A percentile compares a stretch with the other conserved stretches of the same genome.
Evolutionary conservation across 2,113 vertebrate species (phyloP).

Genomic region (Gymnobelideus leadbeateri): DNA sequence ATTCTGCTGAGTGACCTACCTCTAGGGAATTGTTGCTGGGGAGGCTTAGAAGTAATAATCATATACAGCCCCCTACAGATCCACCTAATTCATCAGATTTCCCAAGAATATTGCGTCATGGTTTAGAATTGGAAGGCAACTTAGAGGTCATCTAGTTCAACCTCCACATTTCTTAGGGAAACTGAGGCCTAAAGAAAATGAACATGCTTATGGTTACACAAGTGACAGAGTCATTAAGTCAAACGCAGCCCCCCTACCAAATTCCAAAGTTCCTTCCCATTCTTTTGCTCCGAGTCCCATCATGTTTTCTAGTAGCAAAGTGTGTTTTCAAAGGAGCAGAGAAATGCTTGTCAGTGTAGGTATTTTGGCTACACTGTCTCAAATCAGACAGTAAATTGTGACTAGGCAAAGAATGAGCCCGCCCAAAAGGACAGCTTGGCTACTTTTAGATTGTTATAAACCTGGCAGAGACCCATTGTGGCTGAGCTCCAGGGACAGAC

Average conservation of each 20-base stretch:
- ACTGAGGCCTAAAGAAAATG: neutral
- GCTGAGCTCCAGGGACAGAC: neutral
- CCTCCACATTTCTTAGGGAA: neutral
- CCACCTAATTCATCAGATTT: neutral
- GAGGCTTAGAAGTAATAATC: neutral
- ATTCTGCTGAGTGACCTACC: neutral
- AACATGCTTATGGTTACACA: neutral
- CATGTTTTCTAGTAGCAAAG: neutral
- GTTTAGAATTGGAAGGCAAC: neutral
- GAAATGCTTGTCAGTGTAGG: constrained; percentile 15
- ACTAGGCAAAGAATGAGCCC: neutral
- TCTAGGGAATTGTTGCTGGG: neutral
- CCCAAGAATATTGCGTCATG: neutral
- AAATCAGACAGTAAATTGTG: constrained; percentile 35
- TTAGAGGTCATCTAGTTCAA: neutral
- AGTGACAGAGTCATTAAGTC: neutral
- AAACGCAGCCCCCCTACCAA: neutral
- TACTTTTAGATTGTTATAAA: neutral
- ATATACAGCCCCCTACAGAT: neutral
- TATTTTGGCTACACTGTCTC: constrained; percentile 54
- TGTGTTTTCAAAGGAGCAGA: neutral
- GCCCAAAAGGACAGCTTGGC: neutral
- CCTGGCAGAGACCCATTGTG: neutral
- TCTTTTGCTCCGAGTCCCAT: neutral
- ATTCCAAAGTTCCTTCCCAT: neutral